Percentiles rank a stretch among this genome's conserved stretches.
phyloP scores from a whole-genome alignment of 2,797 vertebrate species.

The Mus minutoides region DNA sequence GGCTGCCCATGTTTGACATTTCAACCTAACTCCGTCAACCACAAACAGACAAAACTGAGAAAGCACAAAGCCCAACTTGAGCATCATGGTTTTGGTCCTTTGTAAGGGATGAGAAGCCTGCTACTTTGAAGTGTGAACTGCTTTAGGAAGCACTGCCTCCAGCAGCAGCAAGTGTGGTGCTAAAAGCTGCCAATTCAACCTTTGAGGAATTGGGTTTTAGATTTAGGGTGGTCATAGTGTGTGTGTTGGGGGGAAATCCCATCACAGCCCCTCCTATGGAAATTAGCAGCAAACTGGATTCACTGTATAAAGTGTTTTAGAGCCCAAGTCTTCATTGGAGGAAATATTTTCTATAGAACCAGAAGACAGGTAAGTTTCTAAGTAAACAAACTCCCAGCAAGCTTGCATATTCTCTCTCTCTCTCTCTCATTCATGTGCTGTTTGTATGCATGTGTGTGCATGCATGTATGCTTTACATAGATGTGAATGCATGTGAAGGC shows the following conservation, averaged over 20 bases:
- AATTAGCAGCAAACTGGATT: background rate
- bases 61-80: background rate
- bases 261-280: background rate
- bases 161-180: background rate
- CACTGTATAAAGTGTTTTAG: background rate
- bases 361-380: background rate
- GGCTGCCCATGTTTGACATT: slow-evolving; percentile 28
- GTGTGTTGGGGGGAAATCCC: background rate
- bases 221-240: too few relatives aligned
- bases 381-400: background rate
- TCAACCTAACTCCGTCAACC: slow-evolving; percentile 31
- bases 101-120: background rate
- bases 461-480: background rate
- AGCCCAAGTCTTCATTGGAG: background rate
- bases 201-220: background rate
- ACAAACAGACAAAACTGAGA: background rate
- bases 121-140: slow-evolving; percentile 39
- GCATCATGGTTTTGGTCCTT: background rate
- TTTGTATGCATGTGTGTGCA: background rate
- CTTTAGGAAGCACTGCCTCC: background rate
- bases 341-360: background rate
- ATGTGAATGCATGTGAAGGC: background rate
- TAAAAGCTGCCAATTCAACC: background rate
- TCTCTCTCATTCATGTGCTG: background rate
- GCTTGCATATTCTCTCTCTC: background rate